Conservation (phyloP, 2,888 invertebrate species). For the Panorpa germanica region DNA sequence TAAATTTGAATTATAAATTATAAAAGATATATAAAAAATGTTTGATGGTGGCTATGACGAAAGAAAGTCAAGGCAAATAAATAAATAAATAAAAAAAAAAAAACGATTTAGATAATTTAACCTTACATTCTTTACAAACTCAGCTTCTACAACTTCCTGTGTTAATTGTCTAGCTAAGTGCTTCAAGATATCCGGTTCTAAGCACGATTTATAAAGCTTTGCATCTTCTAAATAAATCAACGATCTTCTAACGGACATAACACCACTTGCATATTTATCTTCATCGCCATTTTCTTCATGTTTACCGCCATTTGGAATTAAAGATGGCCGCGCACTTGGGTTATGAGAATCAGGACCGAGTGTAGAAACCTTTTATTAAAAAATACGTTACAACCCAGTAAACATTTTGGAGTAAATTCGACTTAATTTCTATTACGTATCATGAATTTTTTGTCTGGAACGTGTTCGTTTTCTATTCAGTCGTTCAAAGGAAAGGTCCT, state of each 20-base stretch:
- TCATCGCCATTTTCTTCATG: constrained; percentile 10
- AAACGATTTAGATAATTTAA: background rate
- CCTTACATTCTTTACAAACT: constrained; percentile 41
- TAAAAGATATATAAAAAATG: too few species aligned
- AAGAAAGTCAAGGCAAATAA: too few species aligned
- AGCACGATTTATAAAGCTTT: too few species aligned
- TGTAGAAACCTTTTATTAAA: constrained; percentile 28
- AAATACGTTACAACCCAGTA: background rate
- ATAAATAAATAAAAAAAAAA: background rate
- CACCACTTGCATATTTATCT: constrained; percentile 11
- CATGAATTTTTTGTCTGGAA: too few species aligned
- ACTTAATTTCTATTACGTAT: too few species aligned
- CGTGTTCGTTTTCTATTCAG: too few species aligned
- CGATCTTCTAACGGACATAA: too few species aligned
- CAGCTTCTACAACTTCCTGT: constrained; percentile 45
- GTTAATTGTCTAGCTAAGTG: constrained; percentile 46
- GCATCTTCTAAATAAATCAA: too few species aligned
- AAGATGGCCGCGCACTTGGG: constrained; percentile 43
- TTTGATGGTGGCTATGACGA: too few species aligned
- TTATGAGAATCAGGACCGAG: constrained; percentile 45
- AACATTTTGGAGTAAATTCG: too few species aligned
- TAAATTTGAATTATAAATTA: too few species aligned
- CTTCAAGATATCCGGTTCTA: constrained; percentile 41
- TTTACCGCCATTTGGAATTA: constrained; percentile 29
- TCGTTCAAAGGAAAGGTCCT: too few species aligned